Base-by-base conservation (phyloP, 2,888 invertebrate genomes). In the Bimastos eiseni region DNA sequence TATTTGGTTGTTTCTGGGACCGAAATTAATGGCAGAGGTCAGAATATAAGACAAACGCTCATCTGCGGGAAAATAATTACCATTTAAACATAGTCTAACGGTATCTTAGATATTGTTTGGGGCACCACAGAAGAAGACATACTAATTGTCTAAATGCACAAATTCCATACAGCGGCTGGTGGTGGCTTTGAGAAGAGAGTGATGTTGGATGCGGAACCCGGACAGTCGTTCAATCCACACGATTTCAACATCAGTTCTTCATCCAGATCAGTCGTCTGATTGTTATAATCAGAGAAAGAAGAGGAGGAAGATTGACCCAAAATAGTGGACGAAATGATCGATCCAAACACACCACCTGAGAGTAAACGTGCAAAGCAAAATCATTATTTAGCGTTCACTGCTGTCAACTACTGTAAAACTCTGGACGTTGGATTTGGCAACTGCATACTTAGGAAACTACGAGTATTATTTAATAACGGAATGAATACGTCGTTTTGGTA, bases 191-290 rank as follows among this genome's bases (percentile, higher is more conserved):
- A 2, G 36, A 86, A 37, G 34, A 36, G 86, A 86, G 86, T 86
- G 36, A 17, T 86, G 86, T 37, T 86, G 4, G 86, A 86, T 36
- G 34, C 21, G 34, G 33, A 36, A n/a, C 84, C 55, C 0, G 94
- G 94, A 92, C 93, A 94, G 91, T 94, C 94, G 33, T 97, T 93
- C 8, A 93, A 93, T 0, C 95, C 95, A 93, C 95, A 95, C 13
- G 95, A 95, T 36, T 86, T 36, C 13, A 88, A 19, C 5, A 92
- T 38, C 5, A 38, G 88, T 70, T 89, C 91, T n/a, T 90, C 90
- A 19, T 91, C 90, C 8, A 89, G 37, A 2, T 49, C 33, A 83
- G 37, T 33, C 34, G 90, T 84, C 41, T 44, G 15, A 24, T 89
- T 89, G 38, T 11, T 19, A 24, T 24, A 15, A 70, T 70, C n/a